Conservation (phyloP, 2,113 vertebrate genomes). For the Coturnix japonica region DNA sequence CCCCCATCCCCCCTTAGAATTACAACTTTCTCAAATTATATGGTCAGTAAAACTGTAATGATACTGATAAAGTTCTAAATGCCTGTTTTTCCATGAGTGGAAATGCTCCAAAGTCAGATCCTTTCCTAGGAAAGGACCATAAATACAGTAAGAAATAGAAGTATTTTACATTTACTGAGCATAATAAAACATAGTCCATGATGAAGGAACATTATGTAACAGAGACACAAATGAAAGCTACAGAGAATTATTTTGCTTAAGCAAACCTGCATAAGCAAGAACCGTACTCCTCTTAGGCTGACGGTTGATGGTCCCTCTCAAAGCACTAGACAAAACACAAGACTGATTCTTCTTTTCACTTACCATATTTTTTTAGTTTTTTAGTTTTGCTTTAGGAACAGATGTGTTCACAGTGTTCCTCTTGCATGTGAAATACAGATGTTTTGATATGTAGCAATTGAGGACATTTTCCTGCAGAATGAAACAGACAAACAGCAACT, state of each 20-base stretch:
- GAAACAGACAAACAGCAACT: background rate
- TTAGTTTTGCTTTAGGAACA: background rate
- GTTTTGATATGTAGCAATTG: background rate
- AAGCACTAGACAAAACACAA: background rate
- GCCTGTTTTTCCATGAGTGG: background rate
- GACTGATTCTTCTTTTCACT: background rate
- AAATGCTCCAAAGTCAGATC: background rate
- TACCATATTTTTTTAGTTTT: background rate
- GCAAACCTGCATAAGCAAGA: background rate
- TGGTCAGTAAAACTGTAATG: background rate
- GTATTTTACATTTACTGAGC: constrained; percentile 41
- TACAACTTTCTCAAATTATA: constrained; percentile 23
- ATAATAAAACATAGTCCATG: background rate
- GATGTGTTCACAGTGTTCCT: background rate
- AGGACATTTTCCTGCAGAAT: background rate
- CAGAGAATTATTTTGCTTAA: background rate
- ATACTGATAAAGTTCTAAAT: background rate
- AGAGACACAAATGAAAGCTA: background rate
- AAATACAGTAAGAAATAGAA: constrained; percentile 22
- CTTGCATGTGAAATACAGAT: background rate
- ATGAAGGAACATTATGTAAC: background rate
- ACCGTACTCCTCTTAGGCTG: background rate
- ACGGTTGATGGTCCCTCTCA: background rate
- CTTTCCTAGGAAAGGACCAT: background rate
- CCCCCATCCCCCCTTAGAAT: background rate